Evolutionary conservation across 2,113 vertebrate species (phyloP), one percentile per base, ranked within the genome.

Genomic region (Takifugu flavidus): DNA sequence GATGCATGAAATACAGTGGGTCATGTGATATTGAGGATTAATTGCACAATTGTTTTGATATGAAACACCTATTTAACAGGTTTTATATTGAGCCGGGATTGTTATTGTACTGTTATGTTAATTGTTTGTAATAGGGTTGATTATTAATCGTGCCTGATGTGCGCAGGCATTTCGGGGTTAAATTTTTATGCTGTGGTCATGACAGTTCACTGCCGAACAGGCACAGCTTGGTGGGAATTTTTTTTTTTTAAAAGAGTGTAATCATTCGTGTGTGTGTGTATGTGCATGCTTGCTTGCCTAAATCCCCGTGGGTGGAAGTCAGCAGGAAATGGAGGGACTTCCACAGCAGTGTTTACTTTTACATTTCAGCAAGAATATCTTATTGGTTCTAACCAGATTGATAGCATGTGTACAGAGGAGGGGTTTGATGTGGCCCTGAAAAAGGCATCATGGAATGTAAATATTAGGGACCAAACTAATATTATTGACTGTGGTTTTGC

Each of bases 281-380:
- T 65, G 51, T 39, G 26, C 52, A 31, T 43, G 39, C 60, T 67
- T 64, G 57, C 67, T 68, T 71, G 52, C 42, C 59, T 76, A 80
- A 83, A 71, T 79, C 65, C 76, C 70, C 59, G 66, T 87, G 80
- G 86, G 74, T 85, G 87, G 88, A 88, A 88, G 83, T 76, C 78
- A 74, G 75, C 77, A 87, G 87, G 87, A 89, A 89, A 87, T 85
- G 79, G 81, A 87, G 86, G 88, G 86, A 88, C 86, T 90, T 90
- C 83, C 88, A 88, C 70, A 79, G 77, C 65, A 65, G 61, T 88
- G 85, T 90, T 90, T 88, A 79, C 84, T 86, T 81, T 83, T 63
- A 87, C 72, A 83, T 87, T 89, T 85, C 72, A 77, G 75, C 42
- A 12, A 85, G 84, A 86, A 78, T 29, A 76, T 72, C 73, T 80